Base-by-base conservation (phyloP, 2,113 vertebrate species). In the human (Homo sapiens) region DNA sequence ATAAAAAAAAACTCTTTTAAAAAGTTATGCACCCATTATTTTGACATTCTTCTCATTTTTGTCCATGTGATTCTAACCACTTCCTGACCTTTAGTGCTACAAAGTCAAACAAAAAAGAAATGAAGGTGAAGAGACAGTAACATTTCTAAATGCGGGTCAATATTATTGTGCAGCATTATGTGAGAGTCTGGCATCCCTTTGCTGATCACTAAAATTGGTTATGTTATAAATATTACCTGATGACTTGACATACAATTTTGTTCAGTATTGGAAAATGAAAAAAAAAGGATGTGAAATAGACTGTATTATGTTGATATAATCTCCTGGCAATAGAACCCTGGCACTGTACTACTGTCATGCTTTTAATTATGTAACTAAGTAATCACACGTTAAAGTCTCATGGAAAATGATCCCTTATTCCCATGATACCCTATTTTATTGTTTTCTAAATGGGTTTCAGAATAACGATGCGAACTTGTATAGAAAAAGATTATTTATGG, bases 341-440 rank as follows among this genome's bases (percentile, higher is more conserved):
- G 97, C 90, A 97, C 88, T 92, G 68, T 97, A 90, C 89, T 97
- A 73, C 94, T 97, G 93, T 97, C 93, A 96, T 98, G 98, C 95
- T 98, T 99, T 98, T 97, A 98, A 98, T 98, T 98, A 98, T 66
- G 87, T 94, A 98, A 91, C 98, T 98, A 98, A 99, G 98, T 98
- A 98, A 98, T 98, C 97, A 98, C 98, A 98, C 97, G 96, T 97
- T 97, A 96, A 98, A 97, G 76, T 98, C 97, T 98, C 98, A 98
- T 98, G 98, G 96, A 98, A 98, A 99, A 98, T 95, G 93, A 98
- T 98, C 96, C 97, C 97, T 97, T 98, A 97, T 98, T 98, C 97
- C 98, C 98, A 93, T 86, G 90, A 94, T 93, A 70, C 83, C 79
- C 79, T 93, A 68, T 98, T 95, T 97, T 98, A 97, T 98, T 98